Evolutionary conservation across 1,140 invertebrate genomes (phyloP).

Genomic region (Centruroides sculpturatus): DNA sequence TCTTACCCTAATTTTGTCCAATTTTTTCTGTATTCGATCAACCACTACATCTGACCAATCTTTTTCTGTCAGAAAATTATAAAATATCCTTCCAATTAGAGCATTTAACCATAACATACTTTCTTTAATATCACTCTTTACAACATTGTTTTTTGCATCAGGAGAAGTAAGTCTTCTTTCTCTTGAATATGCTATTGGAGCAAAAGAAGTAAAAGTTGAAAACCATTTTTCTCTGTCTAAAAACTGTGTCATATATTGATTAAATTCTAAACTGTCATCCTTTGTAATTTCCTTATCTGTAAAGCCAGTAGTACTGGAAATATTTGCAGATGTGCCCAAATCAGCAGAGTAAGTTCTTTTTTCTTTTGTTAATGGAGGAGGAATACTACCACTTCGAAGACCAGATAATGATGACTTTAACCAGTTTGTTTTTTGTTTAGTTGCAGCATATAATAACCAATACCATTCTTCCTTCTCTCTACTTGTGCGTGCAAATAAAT

Average conservation of each 20-base stretch:
- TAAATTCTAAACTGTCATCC: too few species aligned
- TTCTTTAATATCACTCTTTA: constrained; percentile 5
- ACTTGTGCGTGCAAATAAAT: constrained; percentile 64
- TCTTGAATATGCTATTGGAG: constrained; percentile 36
- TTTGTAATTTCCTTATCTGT: too few species aligned
- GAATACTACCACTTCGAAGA: constrained; percentile 14
- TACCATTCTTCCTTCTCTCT: constrained; percentile 84
- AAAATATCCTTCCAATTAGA: constrained; percentile 54
- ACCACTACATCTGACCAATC: constrained; percentile 40
- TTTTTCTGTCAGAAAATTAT: constrained; percentile 54
- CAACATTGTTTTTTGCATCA: background rate
- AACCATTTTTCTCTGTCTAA: too few species aligned
- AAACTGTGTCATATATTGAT: too few species aligned
- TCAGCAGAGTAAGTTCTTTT: constrained; percentile 10
- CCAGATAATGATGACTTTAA: constrained; percentile 19
- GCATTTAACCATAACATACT: constrained; percentile 51
- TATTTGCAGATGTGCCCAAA: constrained; percentile 1
- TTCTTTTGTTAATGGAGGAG: background rate
- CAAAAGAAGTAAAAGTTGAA: too few species aligned
- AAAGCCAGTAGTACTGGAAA: too few species aligned
- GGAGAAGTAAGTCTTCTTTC: constrained; percentile 71
- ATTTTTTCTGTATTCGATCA: constrained; percentile 69
- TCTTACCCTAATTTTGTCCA: constrained; percentile 58
- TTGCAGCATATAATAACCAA: constrained; percentile 27
- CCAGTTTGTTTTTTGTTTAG: constrained; percentile 29